Evolutionary conservation across 2,888 invertebrate genomes (phyloP), one percentile per base, ranked within the genome.

Genomic region (Autographa pulchrina): DNA sequence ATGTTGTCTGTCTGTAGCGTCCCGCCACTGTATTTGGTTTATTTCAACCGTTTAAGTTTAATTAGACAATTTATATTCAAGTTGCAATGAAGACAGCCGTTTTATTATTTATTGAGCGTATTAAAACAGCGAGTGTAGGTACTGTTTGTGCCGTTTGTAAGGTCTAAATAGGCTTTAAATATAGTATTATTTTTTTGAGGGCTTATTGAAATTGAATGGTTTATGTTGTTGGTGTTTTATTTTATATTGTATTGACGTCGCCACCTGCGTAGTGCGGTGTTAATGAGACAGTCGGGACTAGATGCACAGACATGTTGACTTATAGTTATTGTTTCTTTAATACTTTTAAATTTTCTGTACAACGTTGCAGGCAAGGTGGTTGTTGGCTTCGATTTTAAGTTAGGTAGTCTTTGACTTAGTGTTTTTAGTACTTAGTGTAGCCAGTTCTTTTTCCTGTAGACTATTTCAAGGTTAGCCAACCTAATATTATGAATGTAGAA

Each of bases 21-120:
- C 80, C 78, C 82, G 82, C 80, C 78, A 68, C 87, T 87, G 88
- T 89, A 89, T 90, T 91, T 89, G 88, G 90, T 91, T 90, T 92
- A 91, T 92, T 88, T 86, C 86, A 86, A 88, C 85, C 90, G 92
- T 91, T 94, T 92, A 92, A 92, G 87, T 91, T 94, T 94, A 94
- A 94, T 94, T 92, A 92, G 88, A 87, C 92, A 90, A 93, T 94
- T 94, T 94, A 92, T 92, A 94, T 93, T 94, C 94, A 92, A 93
- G 91, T 93, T 92, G 91, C 92, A 92, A 86, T 90, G 92, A 93
- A 92, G 91, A 91, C 91, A 88, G 91, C 89, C 82, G 89, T 90
- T 93, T 88, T 92, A 93, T 92, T 93, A 94, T 94, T 94, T 93
- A 94, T 92, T 79, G 83, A 79, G 75, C 69, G 74, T 82, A 92